A percentile compares a stretch with the other conserved stretches of the same genome.
Evolutionary conservation across 2,113 vertebrate genomes (phyloP).

Genomic region (Grammomys dolichurus): DNA sequence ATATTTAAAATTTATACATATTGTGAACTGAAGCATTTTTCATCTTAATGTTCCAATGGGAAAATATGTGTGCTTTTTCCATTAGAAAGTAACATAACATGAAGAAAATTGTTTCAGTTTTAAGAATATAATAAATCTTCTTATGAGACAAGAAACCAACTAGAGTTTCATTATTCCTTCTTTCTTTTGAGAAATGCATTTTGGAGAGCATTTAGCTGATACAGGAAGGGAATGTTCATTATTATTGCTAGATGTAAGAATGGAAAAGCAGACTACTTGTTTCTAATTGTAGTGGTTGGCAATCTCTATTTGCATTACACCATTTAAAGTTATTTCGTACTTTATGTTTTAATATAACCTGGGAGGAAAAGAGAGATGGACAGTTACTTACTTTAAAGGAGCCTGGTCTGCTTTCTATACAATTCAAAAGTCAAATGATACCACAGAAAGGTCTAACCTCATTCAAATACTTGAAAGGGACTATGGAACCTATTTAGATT

Average conservation of each 20-base stretch:
- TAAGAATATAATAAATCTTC: slow-evolving; percentile 16
- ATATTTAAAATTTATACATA: slow-evolving; percentile 8
- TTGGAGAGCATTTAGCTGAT: neutral
- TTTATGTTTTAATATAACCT: slow-evolving; percentile 57
- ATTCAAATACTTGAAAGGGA: neutral
- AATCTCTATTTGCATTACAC: neutral
- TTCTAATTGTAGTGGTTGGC: neutral
- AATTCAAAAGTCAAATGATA: slow-evolving; percentile 9
- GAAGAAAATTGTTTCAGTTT: slow-evolving; percentile 25
- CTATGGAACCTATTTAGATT: neutral
- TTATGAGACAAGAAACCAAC: neutral
- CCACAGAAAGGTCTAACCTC: slow-evolving; percentile 40
- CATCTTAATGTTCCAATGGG: neutral
- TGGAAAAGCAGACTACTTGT: slow-evolving; percentile 51
- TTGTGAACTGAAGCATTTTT: neutral
- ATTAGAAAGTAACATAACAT: slow-evolving; percentile 21
- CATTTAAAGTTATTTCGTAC: slow-evolving; percentile 17
- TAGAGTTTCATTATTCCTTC: neutral
- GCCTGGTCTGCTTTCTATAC: neutral
- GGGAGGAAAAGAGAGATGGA: slow-evolving; percentile 46
- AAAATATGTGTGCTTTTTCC: neutral
- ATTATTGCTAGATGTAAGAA: slow-evolving; percentile 51
- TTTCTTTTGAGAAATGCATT: slow-evolving; percentile 9
- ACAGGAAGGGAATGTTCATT: slow-evolving; percentile 40
- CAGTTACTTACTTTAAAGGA: neutral